These are phyloP conservation scores for Oasisia sp. DNA, from an alignment of 2,888 invertebrate genomes.

Conservation along the genomic window DNA sequence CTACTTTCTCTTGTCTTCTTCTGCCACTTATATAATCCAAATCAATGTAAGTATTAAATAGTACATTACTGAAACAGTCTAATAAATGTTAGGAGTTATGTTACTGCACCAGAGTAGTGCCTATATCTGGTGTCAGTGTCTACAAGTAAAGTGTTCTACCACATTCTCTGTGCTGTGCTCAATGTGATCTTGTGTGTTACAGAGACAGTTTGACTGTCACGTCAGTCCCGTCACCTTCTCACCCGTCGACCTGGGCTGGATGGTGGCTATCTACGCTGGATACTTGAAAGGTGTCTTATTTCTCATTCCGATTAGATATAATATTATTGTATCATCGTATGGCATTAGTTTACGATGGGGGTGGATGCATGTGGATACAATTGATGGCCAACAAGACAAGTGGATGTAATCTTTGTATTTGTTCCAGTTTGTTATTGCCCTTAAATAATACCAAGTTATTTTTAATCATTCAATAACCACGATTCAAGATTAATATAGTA, in stretches of 20 bases:
- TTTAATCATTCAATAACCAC: neutral
- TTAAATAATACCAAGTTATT: neutral
- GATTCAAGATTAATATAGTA: too few relatives aligned
- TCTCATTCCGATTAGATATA: neutral
- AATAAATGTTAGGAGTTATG: neutral
- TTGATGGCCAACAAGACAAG: too few relatives aligned
- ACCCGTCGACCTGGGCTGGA: constrained; percentile 53
- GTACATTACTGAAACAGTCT: neutral
- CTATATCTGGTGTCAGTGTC: neutral
- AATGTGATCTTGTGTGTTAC: constrained; percentile 24
- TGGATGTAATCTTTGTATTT: too few relatives aligned
- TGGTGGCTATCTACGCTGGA: constrained; percentile 56
- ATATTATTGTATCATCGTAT: too few relatives aligned
- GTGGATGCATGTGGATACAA: too few relatives aligned
- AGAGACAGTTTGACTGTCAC: constrained; percentile 58
- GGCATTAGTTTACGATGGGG: too few relatives aligned
- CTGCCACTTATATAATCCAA: too few relatives aligned
- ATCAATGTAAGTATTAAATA: neutral
- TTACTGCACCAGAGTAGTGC: neutral
- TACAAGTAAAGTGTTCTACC: neutral
- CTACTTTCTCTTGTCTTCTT: too few relatives aligned
- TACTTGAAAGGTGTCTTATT: constrained; percentile 41
- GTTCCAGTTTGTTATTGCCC: too few relatives aligned
- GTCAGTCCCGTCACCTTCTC: constrained; percentile 48
- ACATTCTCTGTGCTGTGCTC: neutral